These are phyloP conservation scores for Anolis apletophallus DNA, from an alignment of 2,797 vertebrate genomes.

Conservation along the genomic window DNA sequence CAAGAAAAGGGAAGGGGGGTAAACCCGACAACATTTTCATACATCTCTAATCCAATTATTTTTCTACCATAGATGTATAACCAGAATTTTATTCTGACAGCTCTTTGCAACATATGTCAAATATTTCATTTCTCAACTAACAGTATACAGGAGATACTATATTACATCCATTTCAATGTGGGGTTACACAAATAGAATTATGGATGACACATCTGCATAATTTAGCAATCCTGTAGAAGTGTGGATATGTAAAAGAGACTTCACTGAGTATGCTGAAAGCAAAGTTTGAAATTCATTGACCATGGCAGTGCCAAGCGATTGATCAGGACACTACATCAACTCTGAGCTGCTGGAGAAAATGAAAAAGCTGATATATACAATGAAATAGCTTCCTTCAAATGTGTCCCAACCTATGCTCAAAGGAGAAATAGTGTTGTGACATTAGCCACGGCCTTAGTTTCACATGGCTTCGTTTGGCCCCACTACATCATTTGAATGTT, in stretches of 20 bases:
- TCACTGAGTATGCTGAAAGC: neutral
- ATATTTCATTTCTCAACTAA: constrained; percentile 33
- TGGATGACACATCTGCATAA: neutral
- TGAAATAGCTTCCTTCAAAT: neutral
- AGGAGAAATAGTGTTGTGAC: neutral
- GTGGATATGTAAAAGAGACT: neutral
- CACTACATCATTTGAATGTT: neutral
- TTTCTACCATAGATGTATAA: constrained; percentile 4
- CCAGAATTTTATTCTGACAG: constrained; percentile 1
- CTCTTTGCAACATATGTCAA: constrained; percentile 35
- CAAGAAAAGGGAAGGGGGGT: constrained; percentile 11
- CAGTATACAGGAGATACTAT: neutral
- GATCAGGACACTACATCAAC: neutral
- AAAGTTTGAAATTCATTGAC: neutral
- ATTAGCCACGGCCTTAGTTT: neutral
- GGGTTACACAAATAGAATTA: constrained; percentile 35
- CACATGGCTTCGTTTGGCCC: neutral
- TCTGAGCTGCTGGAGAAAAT: neutral
- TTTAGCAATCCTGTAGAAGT: neutral
- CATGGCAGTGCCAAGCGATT: neutral
- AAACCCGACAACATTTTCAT: constrained; percentile 21
- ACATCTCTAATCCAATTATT: constrained; percentile 35
- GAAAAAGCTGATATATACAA: neutral
- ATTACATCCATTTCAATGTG: neutral
- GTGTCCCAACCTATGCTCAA: neutral